Percentiles rank a stretch among this genome's conserved stretches.
These are phyloP conservation scores for Bellardia pandia DNA, from an alignment of 2,888 invertebrate species.

Conservation along the genomic window DNA sequence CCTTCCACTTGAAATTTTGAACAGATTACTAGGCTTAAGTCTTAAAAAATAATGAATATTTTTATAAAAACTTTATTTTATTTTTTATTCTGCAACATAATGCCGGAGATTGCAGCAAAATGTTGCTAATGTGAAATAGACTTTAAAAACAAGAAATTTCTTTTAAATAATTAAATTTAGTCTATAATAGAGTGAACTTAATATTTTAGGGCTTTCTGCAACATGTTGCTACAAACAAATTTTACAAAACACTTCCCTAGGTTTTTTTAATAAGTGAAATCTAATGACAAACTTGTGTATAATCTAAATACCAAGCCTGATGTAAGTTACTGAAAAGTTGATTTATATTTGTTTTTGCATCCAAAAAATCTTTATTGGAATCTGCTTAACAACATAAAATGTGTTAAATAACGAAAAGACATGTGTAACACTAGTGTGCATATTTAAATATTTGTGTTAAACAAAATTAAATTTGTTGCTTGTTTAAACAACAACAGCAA, in stretches of 20 bases:
- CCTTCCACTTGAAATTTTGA: too few relatives aligned
- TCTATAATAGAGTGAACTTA: too few relatives aligned
- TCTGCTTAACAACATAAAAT: conserved; percentile 28
- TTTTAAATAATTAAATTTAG: too few relatives aligned
- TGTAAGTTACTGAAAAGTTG: neutral
- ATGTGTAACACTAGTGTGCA: conserved; percentile 43
- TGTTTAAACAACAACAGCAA: neutral
- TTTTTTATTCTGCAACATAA: neutral
- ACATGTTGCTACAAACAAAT: neutral
- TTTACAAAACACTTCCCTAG: too few relatives aligned
- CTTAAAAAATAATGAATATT: too few relatives aligned
- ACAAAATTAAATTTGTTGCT: conserved; percentile 20
- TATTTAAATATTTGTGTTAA: conserved; percentile 22
- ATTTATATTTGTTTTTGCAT: neutral
- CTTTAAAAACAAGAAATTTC: too few relatives aligned
- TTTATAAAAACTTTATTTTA: too few relatives aligned
- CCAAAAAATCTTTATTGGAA: conserved; percentile 46
- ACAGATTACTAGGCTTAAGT: too few relatives aligned
- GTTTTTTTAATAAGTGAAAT: too few relatives aligned
- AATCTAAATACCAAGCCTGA: neutral
- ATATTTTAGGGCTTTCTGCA: neutral
- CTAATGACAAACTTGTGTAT: neutral
- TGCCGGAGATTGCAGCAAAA: too few relatives aligned
- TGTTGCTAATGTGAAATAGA: too few relatives aligned
- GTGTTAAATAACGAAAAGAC: conserved; percentile 56